These are phyloP conservation scores for Panurus biarmicus DNA, from an alignment of 2,113 vertebrate genomes.

Conservation along the genomic window DNA sequence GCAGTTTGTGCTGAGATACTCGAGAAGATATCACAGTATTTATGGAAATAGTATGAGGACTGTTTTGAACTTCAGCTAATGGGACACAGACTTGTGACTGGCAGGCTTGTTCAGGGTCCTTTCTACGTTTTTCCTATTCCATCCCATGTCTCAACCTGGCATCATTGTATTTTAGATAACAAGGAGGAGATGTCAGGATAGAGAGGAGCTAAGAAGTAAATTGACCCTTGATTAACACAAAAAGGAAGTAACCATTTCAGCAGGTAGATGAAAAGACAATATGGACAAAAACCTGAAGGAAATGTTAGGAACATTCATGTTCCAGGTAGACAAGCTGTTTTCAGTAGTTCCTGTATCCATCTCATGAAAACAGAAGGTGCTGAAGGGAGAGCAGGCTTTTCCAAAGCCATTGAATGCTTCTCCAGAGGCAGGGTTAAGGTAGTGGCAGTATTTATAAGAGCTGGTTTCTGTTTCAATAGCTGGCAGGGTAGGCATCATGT, in stretches of 20 bases:
- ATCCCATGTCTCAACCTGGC: neutral
- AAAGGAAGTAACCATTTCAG: neutral
- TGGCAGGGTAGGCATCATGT: neutral
- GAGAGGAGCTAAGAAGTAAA: neutral
- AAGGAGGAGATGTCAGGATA: neutral
- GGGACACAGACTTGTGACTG: neutral
- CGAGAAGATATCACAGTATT: neutral
- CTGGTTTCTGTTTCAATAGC: neutral
- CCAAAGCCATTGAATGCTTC: neutral
- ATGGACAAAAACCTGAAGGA: neutral
- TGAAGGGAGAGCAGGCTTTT: neutral
- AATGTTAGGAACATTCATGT: neutral
- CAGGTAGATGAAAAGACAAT: neutral
- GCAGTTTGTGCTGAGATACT: neutral
- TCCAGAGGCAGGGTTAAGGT: neutral
- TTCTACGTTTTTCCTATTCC: neutral
- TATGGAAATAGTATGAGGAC: neutral
- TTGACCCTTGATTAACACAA: neutral
- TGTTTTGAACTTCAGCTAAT: neutral
- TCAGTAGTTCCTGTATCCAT: neutral
- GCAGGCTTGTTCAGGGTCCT: neutral
- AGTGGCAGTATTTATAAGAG: neutral
- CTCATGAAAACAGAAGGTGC: neutral
- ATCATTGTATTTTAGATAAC: accelerated
- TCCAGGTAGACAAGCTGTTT: neutral